A percentile compares a stretch with the other conserved stretches of the same genome.
Evolutionary conservation across 2,113 vertebrate genomes (phyloP).

Genomic region (Bolborhynchus lineola): DNA sequence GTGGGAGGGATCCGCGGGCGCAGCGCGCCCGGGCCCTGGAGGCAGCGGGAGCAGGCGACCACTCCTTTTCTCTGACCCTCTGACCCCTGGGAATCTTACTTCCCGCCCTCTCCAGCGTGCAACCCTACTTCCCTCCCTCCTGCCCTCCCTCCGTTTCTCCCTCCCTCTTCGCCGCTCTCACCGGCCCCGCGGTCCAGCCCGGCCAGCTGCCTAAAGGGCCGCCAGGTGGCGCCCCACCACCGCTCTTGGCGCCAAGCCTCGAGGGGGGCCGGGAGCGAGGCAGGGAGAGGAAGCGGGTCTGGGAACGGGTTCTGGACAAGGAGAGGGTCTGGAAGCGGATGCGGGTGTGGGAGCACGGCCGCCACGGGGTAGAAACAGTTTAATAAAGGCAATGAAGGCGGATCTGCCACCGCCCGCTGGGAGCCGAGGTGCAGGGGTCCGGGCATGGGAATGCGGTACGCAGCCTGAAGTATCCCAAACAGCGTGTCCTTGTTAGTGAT

Average conservation of each 20-base stretch:
- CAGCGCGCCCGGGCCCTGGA: background rate
- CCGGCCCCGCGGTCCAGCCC: background rate
- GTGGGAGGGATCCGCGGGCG: background rate
- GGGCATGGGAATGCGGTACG: background rate
- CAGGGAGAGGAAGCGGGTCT: background rate
- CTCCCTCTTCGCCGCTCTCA: accelerated
- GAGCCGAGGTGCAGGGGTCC: background rate
- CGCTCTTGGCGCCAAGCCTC: background rate
- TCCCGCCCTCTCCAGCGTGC: background rate
- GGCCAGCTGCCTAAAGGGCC: background rate
- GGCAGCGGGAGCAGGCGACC: background rate
- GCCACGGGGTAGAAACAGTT: background rate
- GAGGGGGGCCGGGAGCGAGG: background rate
- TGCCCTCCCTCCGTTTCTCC: background rate
- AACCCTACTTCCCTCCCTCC: background rate
- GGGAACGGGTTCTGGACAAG: background rate
- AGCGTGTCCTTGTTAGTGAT: background rate
- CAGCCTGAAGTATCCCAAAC: background rate
- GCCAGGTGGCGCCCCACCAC: constrained; percentile 63
- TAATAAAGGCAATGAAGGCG: background rate
- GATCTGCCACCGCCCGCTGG: background rate
- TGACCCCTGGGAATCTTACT: background rate
- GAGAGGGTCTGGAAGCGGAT: background rate
- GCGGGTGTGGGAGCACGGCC: no score
- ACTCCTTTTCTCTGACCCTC: background rate